phyloP scores from a whole-genome alignment of 1,140 invertebrate genomes.

The Drosophila bifasciata region DNA sequence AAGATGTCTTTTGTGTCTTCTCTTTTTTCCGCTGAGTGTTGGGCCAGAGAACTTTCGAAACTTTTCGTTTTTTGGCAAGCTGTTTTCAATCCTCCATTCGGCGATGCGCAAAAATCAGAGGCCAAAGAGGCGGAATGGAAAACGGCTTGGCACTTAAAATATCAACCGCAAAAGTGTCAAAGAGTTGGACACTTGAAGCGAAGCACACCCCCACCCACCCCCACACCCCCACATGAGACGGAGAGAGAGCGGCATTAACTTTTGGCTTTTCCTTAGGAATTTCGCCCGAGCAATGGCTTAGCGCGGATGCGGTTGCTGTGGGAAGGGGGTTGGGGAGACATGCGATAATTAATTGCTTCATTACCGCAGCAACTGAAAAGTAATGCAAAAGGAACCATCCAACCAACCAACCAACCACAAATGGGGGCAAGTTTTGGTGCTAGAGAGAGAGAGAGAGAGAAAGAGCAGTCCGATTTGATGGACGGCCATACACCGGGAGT shows the following conservation, averaged over 20 bases:
- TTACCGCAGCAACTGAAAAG: constrained; percentile 59
- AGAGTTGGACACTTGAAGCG: constrained; percentile 75
- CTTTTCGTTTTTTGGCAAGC: background rate
- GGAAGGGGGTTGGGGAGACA: constrained; percentile 4
- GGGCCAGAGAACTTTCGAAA: background rate
- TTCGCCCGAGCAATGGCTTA: constrained; percentile 27
- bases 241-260: constrained; percentile 47
- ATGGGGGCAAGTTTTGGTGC: constrained; percentile 20
- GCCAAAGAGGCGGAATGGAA: background rate
- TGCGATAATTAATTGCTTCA: constrained; percentile 79
- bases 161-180: constrained; percentile 79
- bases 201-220: constrained; percentile 30
- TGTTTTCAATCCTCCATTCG: constrained; percentile 2
- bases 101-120: constrained; percentile 31
- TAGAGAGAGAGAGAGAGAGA: background rate
- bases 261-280: constrained; percentile 56
- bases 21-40: background rate
- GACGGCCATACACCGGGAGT: constrained; percentile 51
- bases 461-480: constrained; percentile 34
- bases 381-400: constrained; percentile 31
- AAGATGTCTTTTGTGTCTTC: too few species aligned
- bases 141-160: constrained; percentile 64
- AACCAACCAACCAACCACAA: constrained; percentile 28
- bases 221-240: constrained; percentile 31
- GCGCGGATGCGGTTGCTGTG: background rate